Evolutionary conservation across 2,113 vertebrate genomes (phyloP).

Genomic region (Aleadryas rufinucha): DNA sequence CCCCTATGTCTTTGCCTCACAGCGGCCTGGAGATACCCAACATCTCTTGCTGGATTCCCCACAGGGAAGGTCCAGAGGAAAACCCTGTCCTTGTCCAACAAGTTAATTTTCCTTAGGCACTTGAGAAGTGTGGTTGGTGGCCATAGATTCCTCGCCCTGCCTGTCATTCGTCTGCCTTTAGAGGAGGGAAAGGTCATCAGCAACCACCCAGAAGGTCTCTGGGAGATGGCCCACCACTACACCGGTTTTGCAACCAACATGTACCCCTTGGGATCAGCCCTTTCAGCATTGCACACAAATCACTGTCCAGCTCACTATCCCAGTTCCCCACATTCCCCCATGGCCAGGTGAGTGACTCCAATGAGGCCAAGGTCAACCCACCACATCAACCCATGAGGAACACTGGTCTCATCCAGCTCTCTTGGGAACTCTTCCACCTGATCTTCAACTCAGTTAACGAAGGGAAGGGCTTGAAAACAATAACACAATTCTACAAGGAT

Average conservation of each 20-base stretch:
- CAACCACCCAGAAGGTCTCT: not conserved
- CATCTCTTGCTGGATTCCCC: not conserved
- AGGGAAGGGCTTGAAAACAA: not conserved
- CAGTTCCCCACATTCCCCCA: not conserved
- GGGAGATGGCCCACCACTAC: not conserved
- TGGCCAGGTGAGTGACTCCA: not conserved
- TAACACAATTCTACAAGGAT: not conserved
- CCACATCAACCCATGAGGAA: not conserved
- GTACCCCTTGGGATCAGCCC: not conserved
- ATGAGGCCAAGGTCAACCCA: not conserved
- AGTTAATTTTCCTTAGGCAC: not conserved
- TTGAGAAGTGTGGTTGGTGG: not conserved
- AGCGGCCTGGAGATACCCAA: fast-evolving
- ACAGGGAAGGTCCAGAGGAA: not conserved
- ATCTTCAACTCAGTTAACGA: not conserved
- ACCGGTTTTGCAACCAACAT: fast-evolving
- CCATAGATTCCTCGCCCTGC: not conserved
- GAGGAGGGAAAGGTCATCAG: not conserved
- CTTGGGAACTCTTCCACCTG: not conserved
- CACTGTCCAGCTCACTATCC: too few relatives aligned
- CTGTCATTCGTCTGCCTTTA: fast-evolving
- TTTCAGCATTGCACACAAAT: not conserved
- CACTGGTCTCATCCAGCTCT: not conserved
- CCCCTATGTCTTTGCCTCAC: fast-evolving
- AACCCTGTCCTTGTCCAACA: not conserved